phyloP scores from a whole-genome alignment of 2,113 vertebrate species.

The Suncus etruscus region DNA sequence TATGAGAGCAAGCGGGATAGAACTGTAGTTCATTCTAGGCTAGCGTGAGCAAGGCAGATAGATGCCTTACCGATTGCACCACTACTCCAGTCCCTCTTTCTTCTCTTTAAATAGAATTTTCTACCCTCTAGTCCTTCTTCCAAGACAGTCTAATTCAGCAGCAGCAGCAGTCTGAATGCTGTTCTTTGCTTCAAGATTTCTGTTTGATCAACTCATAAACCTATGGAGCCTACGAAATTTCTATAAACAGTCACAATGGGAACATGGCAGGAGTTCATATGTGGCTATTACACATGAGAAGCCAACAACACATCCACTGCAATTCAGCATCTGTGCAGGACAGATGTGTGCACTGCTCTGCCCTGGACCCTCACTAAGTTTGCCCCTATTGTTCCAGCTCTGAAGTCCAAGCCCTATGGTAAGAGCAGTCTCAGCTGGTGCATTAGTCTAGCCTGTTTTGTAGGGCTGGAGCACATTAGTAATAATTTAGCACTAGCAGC shows the following conservation, averaged over 20 bases:
- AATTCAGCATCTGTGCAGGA: constrained; percentile 15
- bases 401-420: constrained; percentile 43
- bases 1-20: too few species aligned
- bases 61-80: too few species aligned
- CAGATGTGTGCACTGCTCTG: neutral
- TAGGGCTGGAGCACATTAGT: neutral
- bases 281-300: neutral
- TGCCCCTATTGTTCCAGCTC: constrained; percentile 18
- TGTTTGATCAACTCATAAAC: neutral
- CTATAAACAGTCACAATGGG: neutral
- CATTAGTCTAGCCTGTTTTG: neutral
- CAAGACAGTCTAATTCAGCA: neutral
- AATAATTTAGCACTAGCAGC: constrained; percentile 62
- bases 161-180: neutral
- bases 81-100: too few species aligned
- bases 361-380: neutral
- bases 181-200: constrained; percentile 8
- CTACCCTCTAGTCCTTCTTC: neutral
- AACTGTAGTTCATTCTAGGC: too few species aligned
- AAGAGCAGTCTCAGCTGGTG: neutral
- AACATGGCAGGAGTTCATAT: neutral
- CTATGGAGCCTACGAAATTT: neutral
- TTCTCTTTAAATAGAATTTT: neutral
- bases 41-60: too few species aligned
- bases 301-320: neutral